Conservation (phyloP, 2,888 invertebrate genomes). For the Caenorhabditis angaria region DNA sequence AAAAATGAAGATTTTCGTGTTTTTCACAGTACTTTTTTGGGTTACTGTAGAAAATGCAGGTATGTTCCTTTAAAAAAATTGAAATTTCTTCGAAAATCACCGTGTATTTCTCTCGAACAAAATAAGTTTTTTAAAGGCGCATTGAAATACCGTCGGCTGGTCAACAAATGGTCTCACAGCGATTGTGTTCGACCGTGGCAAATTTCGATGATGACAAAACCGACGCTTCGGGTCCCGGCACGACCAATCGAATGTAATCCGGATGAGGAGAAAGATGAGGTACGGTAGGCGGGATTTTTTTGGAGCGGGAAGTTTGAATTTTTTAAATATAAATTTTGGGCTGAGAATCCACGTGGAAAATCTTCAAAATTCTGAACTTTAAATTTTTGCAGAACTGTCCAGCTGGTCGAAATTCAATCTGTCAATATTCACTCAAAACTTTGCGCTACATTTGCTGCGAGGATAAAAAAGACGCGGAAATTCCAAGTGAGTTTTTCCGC, state of each 20-base stretch:
- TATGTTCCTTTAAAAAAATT: not conserved
- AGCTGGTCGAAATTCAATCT: slow-evolving; percentile 40
- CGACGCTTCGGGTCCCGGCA: slow-evolving; percentile 45
- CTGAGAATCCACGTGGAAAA: too few species aligned
- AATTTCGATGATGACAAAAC: slow-evolving; percentile 35
- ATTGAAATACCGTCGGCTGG: not conserved
- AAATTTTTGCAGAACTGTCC: slow-evolving; percentile 37
- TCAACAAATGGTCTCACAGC: slow-evolving; percentile 31
- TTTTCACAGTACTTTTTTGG: not conserved
- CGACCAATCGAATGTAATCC: slow-evolving; percentile 50
- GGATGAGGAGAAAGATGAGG: slow-evolving; percentile 23
- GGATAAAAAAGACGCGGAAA: slow-evolving; percentile 42
- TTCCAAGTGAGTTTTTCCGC: slow-evolving; percentile 37
- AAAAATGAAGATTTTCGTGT: not conserved
- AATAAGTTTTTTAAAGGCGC: not conserved
- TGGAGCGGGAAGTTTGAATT: too few species aligned
- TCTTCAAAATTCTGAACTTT: not conserved
- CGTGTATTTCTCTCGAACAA: not conserved
- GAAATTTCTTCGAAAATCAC: too few species aligned
- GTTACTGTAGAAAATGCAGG: not conserved
- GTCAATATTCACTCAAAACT: slow-evolving; percentile 47
- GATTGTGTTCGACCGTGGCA: slow-evolving; percentile 57
- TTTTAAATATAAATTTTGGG: too few species aligned
- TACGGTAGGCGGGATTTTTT: too few species aligned
- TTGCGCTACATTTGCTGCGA: slow-evolving; percentile 54